These are phyloP conservation scores for Iguana delicatissima DNA, from an alignment of 2,797 vertebrate species.

Conservation along the genomic window DNA sequence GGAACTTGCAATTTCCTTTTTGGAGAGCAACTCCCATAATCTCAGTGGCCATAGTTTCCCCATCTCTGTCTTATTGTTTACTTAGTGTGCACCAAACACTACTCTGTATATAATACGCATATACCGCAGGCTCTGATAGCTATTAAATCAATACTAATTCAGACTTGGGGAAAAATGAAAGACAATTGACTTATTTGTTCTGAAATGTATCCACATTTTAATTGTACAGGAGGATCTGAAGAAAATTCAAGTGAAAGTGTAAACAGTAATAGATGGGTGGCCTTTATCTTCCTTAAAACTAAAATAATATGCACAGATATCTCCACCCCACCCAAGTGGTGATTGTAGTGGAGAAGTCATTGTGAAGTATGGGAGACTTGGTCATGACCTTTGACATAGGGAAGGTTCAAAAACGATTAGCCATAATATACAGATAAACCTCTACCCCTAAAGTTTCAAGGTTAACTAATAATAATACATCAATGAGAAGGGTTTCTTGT, in stretches of 20 bases:
- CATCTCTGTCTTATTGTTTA: background rate
- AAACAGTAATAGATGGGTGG: no score
- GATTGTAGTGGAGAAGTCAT: no score
- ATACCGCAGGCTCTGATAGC: background rate
- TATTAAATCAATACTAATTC: slow-evolving; percentile 1
- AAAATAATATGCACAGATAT: no score
- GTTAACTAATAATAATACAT: background rate
- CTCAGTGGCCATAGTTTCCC: no score
- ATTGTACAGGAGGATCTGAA: background rate
- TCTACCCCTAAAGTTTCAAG: background rate
- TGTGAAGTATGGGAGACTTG: background rate
- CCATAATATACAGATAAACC: background rate
- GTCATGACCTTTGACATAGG: background rate
- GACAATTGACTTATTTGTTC: background rate
- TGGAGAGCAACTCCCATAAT: no score
- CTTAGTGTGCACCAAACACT: background rate
- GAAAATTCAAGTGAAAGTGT: background rate
- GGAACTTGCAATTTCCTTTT: background rate
- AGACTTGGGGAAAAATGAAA: background rate
- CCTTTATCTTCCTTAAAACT: no score
- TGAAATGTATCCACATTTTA: background rate
- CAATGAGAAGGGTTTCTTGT: background rate
- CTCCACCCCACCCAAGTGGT: no score
- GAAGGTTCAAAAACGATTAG: background rate
- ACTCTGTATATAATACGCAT: background rate